Evolutionary conservation across 2,888 invertebrate genomes (phyloP), one percentile per base, ranked within the genome.

Genomic region (Drosophila silvestris): DNA sequence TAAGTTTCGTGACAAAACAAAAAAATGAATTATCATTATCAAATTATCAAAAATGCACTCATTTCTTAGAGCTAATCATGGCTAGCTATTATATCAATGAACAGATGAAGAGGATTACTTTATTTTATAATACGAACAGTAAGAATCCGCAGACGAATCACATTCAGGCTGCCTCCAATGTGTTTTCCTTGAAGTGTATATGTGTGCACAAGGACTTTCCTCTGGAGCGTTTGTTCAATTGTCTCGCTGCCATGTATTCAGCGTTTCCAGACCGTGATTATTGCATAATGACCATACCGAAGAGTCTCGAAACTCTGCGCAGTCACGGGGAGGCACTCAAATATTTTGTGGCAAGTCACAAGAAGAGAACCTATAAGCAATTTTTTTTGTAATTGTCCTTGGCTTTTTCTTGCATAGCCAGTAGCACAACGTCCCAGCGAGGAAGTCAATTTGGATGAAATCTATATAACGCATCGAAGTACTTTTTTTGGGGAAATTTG

Each of bases 221-320:
- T 0, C 9, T 86, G 12, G 44, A 74, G 2, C 77, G 88, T 7
- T 26, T 91, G 14, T 80, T 70, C 19, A 70, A 95, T 78, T 94
- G 96, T 51, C 91, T 97, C 37, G 94, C 95, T 77, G 95, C 95
- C 0, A 95, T 96, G 0, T 97, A 96, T 91, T 95, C 96, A 80
- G 94, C 95, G 52, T 96, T 95, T 93, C 95, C 95, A 0, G 93
- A 95, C 10, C 94, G 94, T 30, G 96, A 97, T 58, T 97, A 93
- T 64, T 92, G 93, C 59, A 71, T 93, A 6, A 74, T 93, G 63
- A 64, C 82, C 0, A 44, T 92, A 1, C 70, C 85, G 0, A 78
- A 79, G 22, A 58, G 44, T 4, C 28, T 72, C 9, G 65, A 67
- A 1, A 54, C 72, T 1, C 32, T 74, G 7, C 62, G 63, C 14